phyloP scores from a whole-genome alignment of 2,113 vertebrate species.

The Clarias batrachus region DNA sequence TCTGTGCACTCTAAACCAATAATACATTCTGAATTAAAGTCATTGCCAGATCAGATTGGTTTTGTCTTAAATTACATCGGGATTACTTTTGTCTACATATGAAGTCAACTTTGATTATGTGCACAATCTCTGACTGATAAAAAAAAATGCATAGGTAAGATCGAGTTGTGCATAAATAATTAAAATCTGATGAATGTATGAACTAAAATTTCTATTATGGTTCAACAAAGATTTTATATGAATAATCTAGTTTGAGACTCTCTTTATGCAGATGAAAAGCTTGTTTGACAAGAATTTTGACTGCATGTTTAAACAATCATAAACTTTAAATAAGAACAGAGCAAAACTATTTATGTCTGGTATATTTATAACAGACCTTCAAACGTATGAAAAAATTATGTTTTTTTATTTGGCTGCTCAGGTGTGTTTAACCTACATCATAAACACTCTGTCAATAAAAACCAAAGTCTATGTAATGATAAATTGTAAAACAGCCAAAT shows the following conservation, averaged over 20 bases:
- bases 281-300: conserved; percentile 32
- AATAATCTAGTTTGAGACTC: conserved; percentile 19
- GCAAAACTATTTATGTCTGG: background rate
- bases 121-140: conserved; percentile 61
- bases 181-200: background rate
- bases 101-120: conserved; percentile 63
- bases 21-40: conserved; percentile 35
- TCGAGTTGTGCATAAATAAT: conserved; percentile 20
- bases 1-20: conserved; percentile 28
- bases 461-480: background rate
- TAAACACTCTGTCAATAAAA: background rate
- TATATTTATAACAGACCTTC: background rate
- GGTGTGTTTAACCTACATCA: background rate
- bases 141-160: conserved; percentile 25
- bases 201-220: conserved; percentile 7
- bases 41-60: conserved; percentile 51
- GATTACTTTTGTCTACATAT: conserved; percentile 67
- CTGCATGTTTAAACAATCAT: conserved; percentile 18
- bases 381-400: background rate
- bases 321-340: conserved; percentile 14
- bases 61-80: conserved; percentile 58
- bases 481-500: conserved; percentile 11
- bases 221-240: conserved; percentile 1
- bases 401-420: conserved; percentile 2
- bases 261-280: conserved; percentile 3